Evolutionary conservation across 1,140 invertebrate genomes (phyloP).

Genomic region (Neodiprion virginianus): DNA sequence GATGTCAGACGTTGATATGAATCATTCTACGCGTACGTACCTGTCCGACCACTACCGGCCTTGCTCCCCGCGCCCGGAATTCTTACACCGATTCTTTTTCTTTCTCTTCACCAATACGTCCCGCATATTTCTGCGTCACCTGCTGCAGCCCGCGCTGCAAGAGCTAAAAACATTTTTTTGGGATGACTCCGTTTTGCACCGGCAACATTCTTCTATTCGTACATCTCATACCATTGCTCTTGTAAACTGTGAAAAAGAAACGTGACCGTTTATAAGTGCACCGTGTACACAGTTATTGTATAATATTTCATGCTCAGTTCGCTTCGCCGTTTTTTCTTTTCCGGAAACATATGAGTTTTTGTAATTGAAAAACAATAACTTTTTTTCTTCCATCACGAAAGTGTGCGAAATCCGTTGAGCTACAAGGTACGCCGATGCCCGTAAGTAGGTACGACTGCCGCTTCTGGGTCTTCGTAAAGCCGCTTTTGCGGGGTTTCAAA

Average conservation of each 20-base stretch:
- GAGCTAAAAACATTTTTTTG: too few relatives aligned
- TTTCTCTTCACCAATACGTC: neutral
- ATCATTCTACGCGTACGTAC: neutral
- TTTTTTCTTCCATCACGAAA: too few relatives aligned
- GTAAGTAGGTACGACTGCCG: neutral
- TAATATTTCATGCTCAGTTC: too few relatives aligned
- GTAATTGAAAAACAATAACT: neutral
- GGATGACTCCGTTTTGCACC: too few relatives aligned
- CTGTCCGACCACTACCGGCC: neutral
- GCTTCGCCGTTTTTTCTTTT: too few relatives aligned
- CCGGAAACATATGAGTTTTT: neutral
- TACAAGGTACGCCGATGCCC: neutral
- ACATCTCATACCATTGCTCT: too few relatives aligned
- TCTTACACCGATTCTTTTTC: neutral
- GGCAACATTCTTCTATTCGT: too few relatives aligned
- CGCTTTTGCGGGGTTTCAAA: neutral
- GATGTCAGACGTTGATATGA: neutral
- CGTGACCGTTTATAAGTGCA: neutral
- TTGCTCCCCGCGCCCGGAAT: neutral
- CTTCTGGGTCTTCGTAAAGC: neutral
- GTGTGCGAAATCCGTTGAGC: too few relatives aligned
- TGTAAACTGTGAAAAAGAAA: neutral
- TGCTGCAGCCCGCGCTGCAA: neutral
- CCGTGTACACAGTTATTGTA: neutral
- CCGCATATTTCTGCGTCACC: neutral